Percentiles rank a stretch among this genome's conserved stretches.
Evolutionary conservation across 1,140 invertebrate species (phyloP).

Genomic region (Alviniconcha marisindica): DNA sequence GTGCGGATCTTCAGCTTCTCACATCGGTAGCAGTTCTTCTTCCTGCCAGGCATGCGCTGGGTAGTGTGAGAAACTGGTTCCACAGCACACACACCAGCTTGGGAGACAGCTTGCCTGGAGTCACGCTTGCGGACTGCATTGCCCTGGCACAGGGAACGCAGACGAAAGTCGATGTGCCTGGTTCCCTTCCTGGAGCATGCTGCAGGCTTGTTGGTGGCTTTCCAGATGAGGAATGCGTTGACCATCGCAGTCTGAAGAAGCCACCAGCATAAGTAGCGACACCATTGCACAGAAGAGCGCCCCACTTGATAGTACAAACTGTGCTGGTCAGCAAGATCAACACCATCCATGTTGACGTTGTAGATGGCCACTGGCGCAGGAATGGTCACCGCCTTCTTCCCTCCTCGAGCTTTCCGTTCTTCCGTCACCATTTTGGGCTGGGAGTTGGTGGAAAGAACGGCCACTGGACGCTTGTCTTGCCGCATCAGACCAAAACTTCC

Average conservation of each 20-base stretch:
- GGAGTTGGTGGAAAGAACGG: constrained; percentile 31
- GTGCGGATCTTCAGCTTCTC: neutral
- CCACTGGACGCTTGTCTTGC: constrained; percentile 32
- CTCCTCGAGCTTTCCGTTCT: neutral
- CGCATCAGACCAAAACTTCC: too few species aligned
- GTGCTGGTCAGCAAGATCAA: constrained; percentile 28
- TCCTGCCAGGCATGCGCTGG: constrained; percentile 5
- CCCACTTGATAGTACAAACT: constrained; percentile 27
- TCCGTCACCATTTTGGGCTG: constrained; percentile 22
- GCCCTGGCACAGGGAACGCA: neutral
- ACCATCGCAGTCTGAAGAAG: constrained; percentile 21
- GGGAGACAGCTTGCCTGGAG: neutral
- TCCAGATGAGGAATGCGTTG: constrained; percentile 16
- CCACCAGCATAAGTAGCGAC: constrained; percentile 27
- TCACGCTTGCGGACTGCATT: too few species aligned
- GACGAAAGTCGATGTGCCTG: neutral
- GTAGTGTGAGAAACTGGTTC: neutral
- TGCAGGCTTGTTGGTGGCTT: neutral
- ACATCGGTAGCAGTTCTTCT: neutral
- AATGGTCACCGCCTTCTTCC: neutral
- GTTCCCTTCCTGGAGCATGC: neutral
- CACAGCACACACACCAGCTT: neutral
- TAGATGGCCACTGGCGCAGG: constrained; percentile 2
- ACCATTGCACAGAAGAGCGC: constrained; percentile 10
- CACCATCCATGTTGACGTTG: constrained; percentile 31